These are phyloP conservation scores for Prionailurus viverrinus DNA, from an alignment of 2,113 vertebrate genomes.

Conservation along the genomic window DNA sequence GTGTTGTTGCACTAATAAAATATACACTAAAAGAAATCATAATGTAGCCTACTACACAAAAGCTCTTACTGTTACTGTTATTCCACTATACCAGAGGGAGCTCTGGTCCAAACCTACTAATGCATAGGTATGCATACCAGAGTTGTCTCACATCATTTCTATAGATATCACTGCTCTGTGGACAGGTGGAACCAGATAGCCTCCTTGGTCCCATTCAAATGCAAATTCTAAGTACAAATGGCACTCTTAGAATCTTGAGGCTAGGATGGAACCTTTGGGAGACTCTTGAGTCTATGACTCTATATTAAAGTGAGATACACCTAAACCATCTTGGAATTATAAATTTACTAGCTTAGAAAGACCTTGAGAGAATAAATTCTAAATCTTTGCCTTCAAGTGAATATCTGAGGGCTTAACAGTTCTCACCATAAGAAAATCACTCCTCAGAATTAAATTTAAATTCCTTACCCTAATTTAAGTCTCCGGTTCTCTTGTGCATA, in stretches of 20 bases:
- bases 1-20: neutral
- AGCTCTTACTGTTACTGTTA: neutral
- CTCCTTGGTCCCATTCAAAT: neutral
- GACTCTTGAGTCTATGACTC: neutral
- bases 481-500: conserved; percentile 36
- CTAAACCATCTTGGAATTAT: neutral
- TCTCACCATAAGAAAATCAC: conserved; percentile 32
- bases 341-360: conserved; percentile 46
- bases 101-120: neutral
- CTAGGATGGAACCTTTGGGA: neutral
- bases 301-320: neutral
- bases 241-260: neutral
- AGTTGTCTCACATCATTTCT: neutral
- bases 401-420: conserved; percentile 29
- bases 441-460: conserved; percentile 71
- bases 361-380: conserved; percentile 15
- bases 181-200: neutral
- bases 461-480: conserved; percentile 51
- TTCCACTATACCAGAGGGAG: neutral
- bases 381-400: neutral
- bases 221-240: neutral
- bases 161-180: neutral
- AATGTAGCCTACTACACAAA: neutral
- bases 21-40: neutral
- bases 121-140: neutral